Evolutionary conservation across 2,888 invertebrate genomes (phyloP).

Genomic region (Aphrophora alni): DNA sequence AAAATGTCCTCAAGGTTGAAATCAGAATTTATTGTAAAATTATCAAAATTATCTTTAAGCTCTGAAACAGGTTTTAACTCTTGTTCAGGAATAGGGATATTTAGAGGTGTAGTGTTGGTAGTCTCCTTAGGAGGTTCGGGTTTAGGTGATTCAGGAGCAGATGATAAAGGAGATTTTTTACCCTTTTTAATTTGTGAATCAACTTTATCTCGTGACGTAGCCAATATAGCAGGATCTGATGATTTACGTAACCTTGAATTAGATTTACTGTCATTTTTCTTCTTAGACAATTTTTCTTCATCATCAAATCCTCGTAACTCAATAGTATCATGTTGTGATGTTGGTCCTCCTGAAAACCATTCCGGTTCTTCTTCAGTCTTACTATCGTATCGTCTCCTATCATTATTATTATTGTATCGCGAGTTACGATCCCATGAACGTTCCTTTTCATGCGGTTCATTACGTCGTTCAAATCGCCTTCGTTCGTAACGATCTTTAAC

Average conservation of each 20-base stretch:
- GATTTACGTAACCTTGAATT: conserved; percentile 6
- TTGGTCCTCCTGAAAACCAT: conserved; percentile 86
- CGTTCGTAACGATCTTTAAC: conserved; percentile 54
- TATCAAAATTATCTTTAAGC: background rate
- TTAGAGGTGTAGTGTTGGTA: background rate
- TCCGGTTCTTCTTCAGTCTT: conserved; percentile 83
- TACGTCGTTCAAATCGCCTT: conserved; percentile 48
- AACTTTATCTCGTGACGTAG: background rate
- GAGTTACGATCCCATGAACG: background rate
- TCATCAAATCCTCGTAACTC: conserved; percentile 93
- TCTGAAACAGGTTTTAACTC: background rate
- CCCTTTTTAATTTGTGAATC: background rate
- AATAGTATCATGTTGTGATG: conserved; percentile 90
- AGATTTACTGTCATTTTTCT: conserved; percentile 36
- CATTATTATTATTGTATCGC: conserved; percentile 56
- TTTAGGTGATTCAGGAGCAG: background rate
- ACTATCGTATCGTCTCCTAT: conserved; percentile 63
- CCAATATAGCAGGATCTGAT: background rate
- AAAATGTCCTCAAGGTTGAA: conserved; percentile 34
- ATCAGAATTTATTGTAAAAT: background rate
- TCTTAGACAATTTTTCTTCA: conserved; percentile 54
- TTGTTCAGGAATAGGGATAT: background rate
- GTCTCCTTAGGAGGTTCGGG: background rate
- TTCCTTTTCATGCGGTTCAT: background rate
- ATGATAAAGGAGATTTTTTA: background rate